Conservation (phyloP, 2,888 invertebrate species). For the Dicycla oo region DNA sequence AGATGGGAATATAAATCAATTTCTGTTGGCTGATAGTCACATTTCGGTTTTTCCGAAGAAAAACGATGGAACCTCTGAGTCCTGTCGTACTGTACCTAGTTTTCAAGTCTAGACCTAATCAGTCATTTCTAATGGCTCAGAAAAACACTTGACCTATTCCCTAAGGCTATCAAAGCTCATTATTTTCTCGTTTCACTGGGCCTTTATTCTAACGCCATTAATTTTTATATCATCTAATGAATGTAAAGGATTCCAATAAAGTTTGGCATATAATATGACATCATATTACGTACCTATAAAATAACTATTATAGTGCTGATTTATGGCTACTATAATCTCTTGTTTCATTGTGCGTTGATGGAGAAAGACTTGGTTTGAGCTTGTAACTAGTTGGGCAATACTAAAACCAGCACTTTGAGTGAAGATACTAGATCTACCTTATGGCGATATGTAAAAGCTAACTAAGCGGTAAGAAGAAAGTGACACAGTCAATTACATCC, state of each 20-base stretch:
- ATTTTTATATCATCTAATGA: constrained; percentile 52
- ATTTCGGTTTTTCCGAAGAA: too few relatives aligned
- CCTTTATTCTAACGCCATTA: constrained; percentile 35
- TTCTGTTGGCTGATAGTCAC: too few relatives aligned
- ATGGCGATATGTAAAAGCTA: too few relatives aligned
- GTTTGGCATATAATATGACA: constrained; percentile 27
- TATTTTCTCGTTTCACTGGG: constrained; percentile 22
- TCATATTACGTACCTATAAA: constrained; percentile 33
- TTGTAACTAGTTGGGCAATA: background rate
- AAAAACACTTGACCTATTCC: constrained; percentile 23
- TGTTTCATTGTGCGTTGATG: background rate
- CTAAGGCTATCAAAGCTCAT: constrained; percentile 22
- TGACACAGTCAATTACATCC: too few relatives aligned
- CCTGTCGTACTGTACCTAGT: background rate
- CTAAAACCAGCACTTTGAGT: background rate
- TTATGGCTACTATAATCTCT: constrained; percentile 3
- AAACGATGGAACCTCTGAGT: too few relatives aligned
- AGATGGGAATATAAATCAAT: too few relatives aligned
- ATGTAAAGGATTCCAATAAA: constrained; percentile 43
- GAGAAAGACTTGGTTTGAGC: constrained; percentile 9
- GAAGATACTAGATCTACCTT: background rate
- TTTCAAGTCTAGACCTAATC: constrained; percentile 42
- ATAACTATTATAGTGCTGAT: constrained; percentile 21
- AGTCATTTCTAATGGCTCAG: constrained; percentile 33
- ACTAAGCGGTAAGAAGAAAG: too few relatives aligned